Conservation (phyloP, 2,797 vertebrate genomes). For the Prionace glauca region DNA sequence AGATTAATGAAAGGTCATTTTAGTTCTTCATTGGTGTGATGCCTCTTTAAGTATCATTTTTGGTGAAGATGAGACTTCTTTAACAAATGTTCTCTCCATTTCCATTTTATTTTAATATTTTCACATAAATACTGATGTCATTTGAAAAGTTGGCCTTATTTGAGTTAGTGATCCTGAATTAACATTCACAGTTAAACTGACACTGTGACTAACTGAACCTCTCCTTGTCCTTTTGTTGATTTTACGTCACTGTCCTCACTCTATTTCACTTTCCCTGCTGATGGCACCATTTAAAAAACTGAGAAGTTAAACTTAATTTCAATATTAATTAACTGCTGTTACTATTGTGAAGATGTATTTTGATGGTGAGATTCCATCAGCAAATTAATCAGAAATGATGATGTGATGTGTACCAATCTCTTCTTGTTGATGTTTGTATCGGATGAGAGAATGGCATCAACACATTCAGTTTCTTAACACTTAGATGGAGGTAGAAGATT, state of each 20-base stretch:
- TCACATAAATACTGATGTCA: neutral
- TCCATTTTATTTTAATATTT: neutral
- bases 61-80: neutral
- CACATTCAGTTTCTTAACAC: neutral
- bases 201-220: neutral
- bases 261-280: neutral
- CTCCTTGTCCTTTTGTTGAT: neutral
- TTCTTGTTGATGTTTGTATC: neutral
- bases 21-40: neutral
- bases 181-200: neutral
- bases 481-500: neutral
- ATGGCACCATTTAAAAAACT: neutral
- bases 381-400: neutral
- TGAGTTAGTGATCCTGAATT: neutral
- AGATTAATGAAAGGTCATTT: neutral
- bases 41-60: neutral
- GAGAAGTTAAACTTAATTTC: neutral
- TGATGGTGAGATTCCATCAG: neutral
- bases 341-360: neutral
- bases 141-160: neutral
- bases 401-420: neutral
- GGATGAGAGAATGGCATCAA: neutral
- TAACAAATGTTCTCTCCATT: neutral
- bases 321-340: neutral
- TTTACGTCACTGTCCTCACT: neutral